These are phyloP conservation scores for Bellardia pandia DNA, from an alignment of 2,888 invertebrate genomes.

Conservation along the genomic window DNA sequence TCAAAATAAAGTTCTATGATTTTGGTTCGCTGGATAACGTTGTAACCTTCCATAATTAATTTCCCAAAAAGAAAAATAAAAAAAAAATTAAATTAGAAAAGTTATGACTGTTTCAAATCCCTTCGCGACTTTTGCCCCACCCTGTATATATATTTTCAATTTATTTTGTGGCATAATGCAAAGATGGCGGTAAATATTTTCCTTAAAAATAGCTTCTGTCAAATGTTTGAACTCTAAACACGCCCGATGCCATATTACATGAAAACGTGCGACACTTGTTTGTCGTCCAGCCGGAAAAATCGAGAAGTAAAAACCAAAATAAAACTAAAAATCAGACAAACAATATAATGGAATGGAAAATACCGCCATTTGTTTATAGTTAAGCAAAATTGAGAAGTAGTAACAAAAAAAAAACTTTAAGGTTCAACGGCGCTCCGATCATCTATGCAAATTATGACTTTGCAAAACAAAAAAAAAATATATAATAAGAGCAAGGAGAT, in stretches of 20 bases:
- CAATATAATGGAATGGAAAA: slow-evolving; percentile 36
- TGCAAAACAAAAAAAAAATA: slow-evolving; percentile 4
- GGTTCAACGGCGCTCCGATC: slow-evolving; percentile 29
- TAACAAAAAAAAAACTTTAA: background rate
- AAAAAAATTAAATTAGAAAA: too few relatives aligned
- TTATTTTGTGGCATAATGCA: slow-evolving; percentile 36
- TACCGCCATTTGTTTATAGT: slow-evolving; percentile 33
- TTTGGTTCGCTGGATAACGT: too few relatives aligned
- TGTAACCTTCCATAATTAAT: too few relatives aligned
- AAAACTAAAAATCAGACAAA: background rate
- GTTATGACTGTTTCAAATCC: too few relatives aligned
- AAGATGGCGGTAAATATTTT: slow-evolving; percentile 59
- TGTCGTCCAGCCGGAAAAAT: slow-evolving; percentile 49
- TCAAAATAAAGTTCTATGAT: too few relatives aligned
- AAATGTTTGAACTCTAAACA: slow-evolving; percentile 68
- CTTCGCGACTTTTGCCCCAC: too few relatives aligned
- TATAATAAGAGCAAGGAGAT: slow-evolving; percentile 19
- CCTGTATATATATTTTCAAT: background rate
- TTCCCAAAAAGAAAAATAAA: too few relatives aligned
- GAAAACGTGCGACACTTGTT: slow-evolving; percentile 69
- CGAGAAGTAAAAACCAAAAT: background rate
- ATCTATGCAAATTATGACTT: slow-evolving; percentile 62
- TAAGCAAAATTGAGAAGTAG: slow-evolving; percentile 22
- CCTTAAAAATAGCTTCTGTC: slow-evolving; percentile 66
- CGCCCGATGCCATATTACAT: slow-evolving; percentile 65